Evolutionary conservation across 1,140 invertebrate species (phyloP), one percentile per base, ranked within the genome.

Genomic region (Hydropsyche tenuis): DNA sequence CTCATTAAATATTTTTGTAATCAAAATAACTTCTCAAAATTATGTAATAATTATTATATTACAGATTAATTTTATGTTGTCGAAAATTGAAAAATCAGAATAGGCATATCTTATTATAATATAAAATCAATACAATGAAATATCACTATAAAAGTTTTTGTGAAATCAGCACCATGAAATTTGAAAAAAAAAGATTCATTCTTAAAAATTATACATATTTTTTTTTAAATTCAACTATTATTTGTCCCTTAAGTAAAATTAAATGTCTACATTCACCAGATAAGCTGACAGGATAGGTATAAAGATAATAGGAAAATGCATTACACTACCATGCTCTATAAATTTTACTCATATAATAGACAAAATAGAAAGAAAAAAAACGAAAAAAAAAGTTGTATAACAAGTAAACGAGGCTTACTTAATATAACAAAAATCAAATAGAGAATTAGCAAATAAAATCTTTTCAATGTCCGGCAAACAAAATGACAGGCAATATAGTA

Each of bases 401-500:
- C 64, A 46, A 25, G 5, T 60, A 18, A 60, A 68, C 43, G 65
- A 68, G 65, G 65, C 45, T 68, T 42, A 68, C 65, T 46, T 23
- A 30, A 62, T 62, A 62, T 62, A 23, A 68, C 22, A 46, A 6
- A 68, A 68, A 6, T 68, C 30, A 65, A 65, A 43, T n/a, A 48
- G 65, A 68, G 45, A 68, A 68, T 68, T 43, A 68, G 65, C 65
- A 68, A 68, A 68, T 46, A 68, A 68, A 68, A 22, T 62, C n/a
- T 66, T 46, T n/a, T 42, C 18, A 79, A 84, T 80, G 81, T 82
- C 80, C 83, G 82, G 82, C 81, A 73, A 73, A 84, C 82, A 82
- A 80, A 79, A 80, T 78, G 80, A 81, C 80, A 82, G 83, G 83
- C 88, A 86, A 81, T 83, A 82, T 81, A 81, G 84, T 81, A 80